A percentile compares a stretch with the other conserved stretches of the same genome.
Evolutionary conservation across 2,113 vertebrate species (phyloP).

Genomic region (Hipposideros armiger): DNA sequence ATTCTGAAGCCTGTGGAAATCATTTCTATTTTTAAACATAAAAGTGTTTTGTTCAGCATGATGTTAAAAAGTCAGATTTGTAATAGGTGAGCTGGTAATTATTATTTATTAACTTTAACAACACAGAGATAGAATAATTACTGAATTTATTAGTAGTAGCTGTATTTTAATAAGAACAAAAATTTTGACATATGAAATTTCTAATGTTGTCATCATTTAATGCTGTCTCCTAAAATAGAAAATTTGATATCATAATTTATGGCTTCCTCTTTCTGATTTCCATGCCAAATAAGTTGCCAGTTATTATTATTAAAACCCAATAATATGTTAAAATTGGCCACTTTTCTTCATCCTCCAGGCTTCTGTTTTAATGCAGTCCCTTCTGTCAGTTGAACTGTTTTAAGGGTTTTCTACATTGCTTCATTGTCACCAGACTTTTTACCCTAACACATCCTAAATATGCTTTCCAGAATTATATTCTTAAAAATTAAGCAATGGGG

Average conservation of each 20-base stretch:
- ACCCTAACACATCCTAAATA: background rate
- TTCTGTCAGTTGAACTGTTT: background rate
- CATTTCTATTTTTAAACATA: conserved; percentile 33
- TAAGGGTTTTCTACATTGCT: background rate
- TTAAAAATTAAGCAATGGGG: background rate
- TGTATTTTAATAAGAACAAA: conserved; percentile 27
- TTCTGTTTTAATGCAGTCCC: background rate
- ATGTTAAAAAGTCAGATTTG: background rate
- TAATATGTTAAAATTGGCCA: background rate
- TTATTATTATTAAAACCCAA: background rate
- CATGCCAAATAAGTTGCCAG: background rate
- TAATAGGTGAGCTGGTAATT: background rate
- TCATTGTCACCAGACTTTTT: background rate
- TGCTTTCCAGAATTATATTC: background rate
- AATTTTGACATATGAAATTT: background rate
- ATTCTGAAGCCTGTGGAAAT: background rate
- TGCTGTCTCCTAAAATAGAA: background rate
- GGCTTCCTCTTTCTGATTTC: background rate
- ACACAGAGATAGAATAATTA: background rate
- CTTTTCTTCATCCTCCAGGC: background rate
- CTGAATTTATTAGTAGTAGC: background rate
- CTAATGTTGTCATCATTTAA: conserved; percentile 29
- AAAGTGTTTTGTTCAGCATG: background rate
- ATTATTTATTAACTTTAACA: background rate
- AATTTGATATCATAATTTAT: background rate